Evolutionary conservation across 2,797 vertebrate genomes (phyloP).

Genomic region (Hydrolagus colliei): DNA sequence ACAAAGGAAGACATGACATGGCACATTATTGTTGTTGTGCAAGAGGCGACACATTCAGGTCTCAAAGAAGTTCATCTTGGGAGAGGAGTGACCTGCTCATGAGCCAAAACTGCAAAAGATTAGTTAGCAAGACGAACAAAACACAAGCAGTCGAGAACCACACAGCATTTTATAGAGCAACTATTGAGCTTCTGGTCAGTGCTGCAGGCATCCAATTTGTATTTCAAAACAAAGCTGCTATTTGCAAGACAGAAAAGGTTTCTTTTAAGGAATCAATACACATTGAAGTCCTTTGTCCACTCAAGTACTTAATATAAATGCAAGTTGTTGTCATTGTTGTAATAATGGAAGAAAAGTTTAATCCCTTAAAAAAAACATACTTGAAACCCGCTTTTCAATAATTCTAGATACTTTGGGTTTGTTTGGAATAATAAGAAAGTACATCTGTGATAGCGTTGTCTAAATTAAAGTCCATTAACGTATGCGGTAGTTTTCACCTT

Average conservation of each 20-base stretch:
- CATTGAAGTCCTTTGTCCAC: not conserved
- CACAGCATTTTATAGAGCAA: not conserved
- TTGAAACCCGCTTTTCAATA: not conserved
- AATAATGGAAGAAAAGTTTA: not conserved
- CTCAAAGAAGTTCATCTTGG: not conserved
- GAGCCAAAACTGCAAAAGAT: not conserved
- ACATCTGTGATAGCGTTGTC: not conserved
- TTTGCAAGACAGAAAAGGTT: not conserved
- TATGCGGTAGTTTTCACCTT: not conserved
- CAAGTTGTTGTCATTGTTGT: too few relatives aligned
- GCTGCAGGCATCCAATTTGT: not conserved
- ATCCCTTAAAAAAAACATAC: not conserved
- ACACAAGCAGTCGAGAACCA: not conserved
- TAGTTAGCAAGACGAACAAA: too few relatives aligned
- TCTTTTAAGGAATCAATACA: not conserved
- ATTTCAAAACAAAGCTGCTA: not conserved
- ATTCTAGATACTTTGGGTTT: not conserved
- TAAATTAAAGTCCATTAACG: not conserved
- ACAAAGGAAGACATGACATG: not conserved
- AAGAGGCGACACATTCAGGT: not conserved
- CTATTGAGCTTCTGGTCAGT: constrained; percentile 2
- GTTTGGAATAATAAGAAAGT: constrained; percentile 16
- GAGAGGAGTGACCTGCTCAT: not conserved
- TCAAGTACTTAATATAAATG: not conserved
- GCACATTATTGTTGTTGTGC: not conserved